A percentile compares a stretch with the other conserved stretches of the same genome.
Conservation (phyloP, 1,140 invertebrate genomes). For the Drosophila santomea region DNA sequence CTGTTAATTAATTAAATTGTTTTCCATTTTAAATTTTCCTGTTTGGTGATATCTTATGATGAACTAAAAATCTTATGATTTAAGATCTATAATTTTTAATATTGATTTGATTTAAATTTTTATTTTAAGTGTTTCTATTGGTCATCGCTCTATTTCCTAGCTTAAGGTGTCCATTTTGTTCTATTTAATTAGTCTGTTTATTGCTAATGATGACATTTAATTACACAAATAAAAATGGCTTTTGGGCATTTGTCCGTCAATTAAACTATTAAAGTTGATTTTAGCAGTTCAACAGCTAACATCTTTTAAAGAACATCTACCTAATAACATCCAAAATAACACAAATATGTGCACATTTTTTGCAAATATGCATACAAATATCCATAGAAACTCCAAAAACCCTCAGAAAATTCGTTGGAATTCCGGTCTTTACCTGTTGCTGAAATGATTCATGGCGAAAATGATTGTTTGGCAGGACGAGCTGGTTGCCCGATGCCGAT, state of each 20-base stretch:
- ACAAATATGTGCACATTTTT: too few species aligned
- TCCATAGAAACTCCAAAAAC: background rate
- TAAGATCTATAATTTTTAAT: background rate
- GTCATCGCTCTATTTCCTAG: too few species aligned
- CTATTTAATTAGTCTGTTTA: too few species aligned
- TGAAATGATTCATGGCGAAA: conserved; percentile 81
- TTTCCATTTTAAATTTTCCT: background rate
- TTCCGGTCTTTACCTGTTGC: conserved; percentile 77
- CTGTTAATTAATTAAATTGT: background rate
- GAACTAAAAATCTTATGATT: background rate
- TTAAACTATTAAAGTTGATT: too few species aligned
- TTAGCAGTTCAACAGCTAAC: too few species aligned
- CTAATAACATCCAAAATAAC: too few species aligned
- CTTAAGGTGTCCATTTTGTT: background rate
- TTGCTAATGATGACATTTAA: conserved; percentile 32
- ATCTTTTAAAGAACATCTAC: too few species aligned
- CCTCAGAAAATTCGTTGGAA: conserved; percentile 8
- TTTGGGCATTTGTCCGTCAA: conserved; percentile 5
- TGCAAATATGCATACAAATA: background rate
- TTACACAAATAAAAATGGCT: conserved; percentile 14
- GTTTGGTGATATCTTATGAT: background rate
- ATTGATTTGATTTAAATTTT: too few species aligned
- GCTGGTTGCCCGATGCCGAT: conserved; percentile 72
- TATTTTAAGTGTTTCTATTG: too few species aligned
- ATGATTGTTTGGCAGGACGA: conserved; percentile 82